phyloP scores from a whole-genome alignment of 1,140 invertebrate species.

The Nixonia krombeini region DNA sequence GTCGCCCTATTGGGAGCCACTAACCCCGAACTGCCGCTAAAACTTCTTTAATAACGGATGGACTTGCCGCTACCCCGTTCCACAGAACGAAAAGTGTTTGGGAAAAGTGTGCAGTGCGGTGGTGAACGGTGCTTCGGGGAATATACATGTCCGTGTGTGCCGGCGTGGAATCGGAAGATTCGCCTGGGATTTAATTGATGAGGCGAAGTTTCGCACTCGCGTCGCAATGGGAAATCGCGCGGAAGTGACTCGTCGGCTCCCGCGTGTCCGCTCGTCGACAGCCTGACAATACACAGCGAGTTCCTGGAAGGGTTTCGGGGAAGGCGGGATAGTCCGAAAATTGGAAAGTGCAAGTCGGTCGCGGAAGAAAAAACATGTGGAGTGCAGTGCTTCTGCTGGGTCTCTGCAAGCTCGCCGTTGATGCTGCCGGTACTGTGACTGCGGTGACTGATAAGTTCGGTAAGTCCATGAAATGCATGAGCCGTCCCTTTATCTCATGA shows the following conservation, averaged over 20 bases:
- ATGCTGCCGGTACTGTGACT: slow-evolving; percentile 42
- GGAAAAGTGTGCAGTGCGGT: neutral
- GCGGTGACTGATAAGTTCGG: slow-evolving; percentile 34
- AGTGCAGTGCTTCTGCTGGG: slow-evolving; percentile 60
- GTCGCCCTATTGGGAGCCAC: slow-evolving; percentile 7
- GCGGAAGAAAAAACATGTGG: slow-evolving; percentile 62
- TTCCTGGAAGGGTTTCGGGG: too few relatives aligned
- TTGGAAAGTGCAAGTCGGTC: neutral
- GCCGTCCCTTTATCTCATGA: too few relatives aligned
- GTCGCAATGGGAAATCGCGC: slow-evolving; percentile 28
- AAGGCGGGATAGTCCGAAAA: neutral
- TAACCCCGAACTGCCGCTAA: slow-evolving; percentile 2
- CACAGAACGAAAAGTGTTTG: slow-evolving; percentile 5
- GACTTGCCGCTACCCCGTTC: neutral
- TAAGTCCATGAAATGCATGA: slow-evolving; percentile 26
- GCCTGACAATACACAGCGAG: neutral
- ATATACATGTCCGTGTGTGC: neutral
- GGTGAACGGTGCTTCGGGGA: too few relatives aligned
- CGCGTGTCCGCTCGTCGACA: neutral
- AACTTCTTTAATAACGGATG: slow-evolving; percentile 19
- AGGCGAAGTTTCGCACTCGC: slow-evolving; percentile 24
- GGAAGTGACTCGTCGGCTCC: slow-evolving; percentile 30
- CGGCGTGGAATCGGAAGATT: slow-evolving; percentile 3
- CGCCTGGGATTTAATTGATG: neutral
- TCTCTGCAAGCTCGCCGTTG: slow-evolving; percentile 54